phyloP scores from a whole-genome alignment of 2,797 vertebrate species.

The Channa striata region DNA sequence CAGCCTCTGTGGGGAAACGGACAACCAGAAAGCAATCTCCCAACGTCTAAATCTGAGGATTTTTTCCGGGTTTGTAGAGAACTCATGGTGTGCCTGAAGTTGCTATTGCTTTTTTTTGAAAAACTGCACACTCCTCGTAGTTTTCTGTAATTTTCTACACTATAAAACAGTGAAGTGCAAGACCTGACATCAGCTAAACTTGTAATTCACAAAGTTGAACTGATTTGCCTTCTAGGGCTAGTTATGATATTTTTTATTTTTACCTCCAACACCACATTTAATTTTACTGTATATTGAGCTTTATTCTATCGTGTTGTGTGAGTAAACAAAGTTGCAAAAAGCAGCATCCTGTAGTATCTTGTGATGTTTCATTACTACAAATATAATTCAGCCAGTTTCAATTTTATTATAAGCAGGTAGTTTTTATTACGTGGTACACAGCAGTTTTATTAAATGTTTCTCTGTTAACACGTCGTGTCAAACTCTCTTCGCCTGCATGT shows the following conservation, averaged over 20 bases:
- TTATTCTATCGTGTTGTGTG: no score
- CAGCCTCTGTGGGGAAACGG: conserved; percentile 1
- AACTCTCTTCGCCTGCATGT: background rate
- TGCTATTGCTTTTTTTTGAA: no score
- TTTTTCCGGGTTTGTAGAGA: no score
- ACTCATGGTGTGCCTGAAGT: no score
- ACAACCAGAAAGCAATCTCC: no score
- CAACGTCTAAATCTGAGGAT: no score
- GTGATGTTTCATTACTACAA: background rate
- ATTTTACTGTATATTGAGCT: background rate
- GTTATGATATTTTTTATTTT: background rate
- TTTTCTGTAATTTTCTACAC: no score
- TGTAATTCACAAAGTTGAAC: background rate
- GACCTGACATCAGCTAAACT: background rate
- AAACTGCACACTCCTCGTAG: no score
- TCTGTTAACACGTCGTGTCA: background rate
- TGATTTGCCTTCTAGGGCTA: background rate
- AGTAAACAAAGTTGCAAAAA: background rate
- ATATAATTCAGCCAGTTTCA: background rate
- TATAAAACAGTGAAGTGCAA: conserved; percentile 1
- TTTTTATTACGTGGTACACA: background rate
- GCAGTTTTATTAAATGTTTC: background rate
- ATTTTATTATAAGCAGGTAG: background rate
- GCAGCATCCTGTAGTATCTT: background rate
- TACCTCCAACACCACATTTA: conserved; percentile 63